Conservation (phyloP, 2,113 vertebrate genomes). For the Gorilla gorilla region DNA sequence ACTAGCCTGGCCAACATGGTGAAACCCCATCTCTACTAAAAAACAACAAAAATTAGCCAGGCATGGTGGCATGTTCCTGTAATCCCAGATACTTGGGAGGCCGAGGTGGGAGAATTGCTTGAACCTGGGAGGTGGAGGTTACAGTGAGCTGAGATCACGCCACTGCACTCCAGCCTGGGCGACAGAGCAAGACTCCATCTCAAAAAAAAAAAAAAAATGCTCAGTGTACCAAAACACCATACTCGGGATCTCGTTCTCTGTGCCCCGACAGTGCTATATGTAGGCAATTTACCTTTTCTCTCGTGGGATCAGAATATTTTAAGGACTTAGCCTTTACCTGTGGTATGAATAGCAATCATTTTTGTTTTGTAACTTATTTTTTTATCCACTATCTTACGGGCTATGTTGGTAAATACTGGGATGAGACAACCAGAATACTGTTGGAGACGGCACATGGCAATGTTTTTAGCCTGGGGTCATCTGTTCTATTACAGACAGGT, state of each 20-base stretch:
- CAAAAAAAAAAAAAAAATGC: too few relatives aligned
- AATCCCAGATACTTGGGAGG: too few relatives aligned
- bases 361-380: background rate
- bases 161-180: too few relatives aligned
- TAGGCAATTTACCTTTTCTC: background rate
- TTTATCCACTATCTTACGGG: background rate
- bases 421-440: background rate
- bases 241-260: background rate
- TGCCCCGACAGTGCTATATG: background rate
- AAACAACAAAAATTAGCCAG: too few relatives aligned
- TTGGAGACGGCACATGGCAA: background rate
- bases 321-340: background rate
- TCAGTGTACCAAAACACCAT: background rate
- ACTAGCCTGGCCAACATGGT: too few relatives aligned
- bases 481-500: background rate
- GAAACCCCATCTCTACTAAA: too few relatives aligned
- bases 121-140: too few relatives aligned
- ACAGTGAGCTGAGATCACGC: too few relatives aligned
- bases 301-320: background rate
- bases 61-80: too few relatives aligned
- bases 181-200: too few relatives aligned
- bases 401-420: background rate
- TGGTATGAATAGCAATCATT: background rate
- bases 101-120: too few relatives aligned
- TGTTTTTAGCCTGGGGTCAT: background rate